Conservation (phyloP, 2,797 vertebrate species). For the Rhinogobio ventralis region DNA sequence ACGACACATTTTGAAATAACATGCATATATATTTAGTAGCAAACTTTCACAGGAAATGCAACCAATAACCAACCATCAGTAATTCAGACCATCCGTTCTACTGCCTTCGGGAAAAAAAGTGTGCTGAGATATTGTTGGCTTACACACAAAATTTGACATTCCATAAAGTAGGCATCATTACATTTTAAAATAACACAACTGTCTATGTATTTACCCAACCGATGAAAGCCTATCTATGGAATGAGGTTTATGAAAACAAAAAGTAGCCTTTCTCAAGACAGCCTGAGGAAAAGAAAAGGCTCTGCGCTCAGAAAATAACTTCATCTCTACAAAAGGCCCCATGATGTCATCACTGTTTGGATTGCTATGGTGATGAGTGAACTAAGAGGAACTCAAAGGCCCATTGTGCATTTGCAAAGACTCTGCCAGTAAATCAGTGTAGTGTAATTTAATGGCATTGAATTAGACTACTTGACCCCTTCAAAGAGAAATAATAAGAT, state of each 20-base stretch:
- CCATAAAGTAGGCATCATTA: neutral
- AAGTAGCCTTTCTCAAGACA: constrained; percentile 42
- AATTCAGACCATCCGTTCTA: constrained; percentile 33
- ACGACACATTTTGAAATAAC: too few species aligned
- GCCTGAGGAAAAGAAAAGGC: constrained; percentile 28
- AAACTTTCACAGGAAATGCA: constrained; percentile 7
- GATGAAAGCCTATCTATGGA: constrained; percentile 18
- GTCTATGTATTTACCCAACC: constrained; percentile 3
- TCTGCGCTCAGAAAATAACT: constrained; percentile 15
- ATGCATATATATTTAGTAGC: too few species aligned
- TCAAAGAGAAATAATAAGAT: neutral
- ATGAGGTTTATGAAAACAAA: constrained; percentile 44
- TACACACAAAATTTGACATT: constrained; percentile 2
- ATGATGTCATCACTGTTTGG: constrained; percentile 65
- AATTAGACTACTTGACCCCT: constrained; percentile 1
- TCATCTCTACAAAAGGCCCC: constrained; percentile 49
- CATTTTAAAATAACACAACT: constrained; percentile 24
- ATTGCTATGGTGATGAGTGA: constrained; percentile 57
- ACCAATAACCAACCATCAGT: neutral
- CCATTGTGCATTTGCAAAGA: constrained; percentile 44
- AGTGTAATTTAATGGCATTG: constrained; percentile 37
- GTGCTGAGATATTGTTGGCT: constrained; percentile 21
- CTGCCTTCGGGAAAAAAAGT: constrained; percentile 3
- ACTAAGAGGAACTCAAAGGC: constrained; percentile 42
- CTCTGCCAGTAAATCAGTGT: constrained; percentile 32